Evolutionary conservation across 2,113 vertebrate genomes (phyloP).

Genomic region (Sialia sialis): DNA sequence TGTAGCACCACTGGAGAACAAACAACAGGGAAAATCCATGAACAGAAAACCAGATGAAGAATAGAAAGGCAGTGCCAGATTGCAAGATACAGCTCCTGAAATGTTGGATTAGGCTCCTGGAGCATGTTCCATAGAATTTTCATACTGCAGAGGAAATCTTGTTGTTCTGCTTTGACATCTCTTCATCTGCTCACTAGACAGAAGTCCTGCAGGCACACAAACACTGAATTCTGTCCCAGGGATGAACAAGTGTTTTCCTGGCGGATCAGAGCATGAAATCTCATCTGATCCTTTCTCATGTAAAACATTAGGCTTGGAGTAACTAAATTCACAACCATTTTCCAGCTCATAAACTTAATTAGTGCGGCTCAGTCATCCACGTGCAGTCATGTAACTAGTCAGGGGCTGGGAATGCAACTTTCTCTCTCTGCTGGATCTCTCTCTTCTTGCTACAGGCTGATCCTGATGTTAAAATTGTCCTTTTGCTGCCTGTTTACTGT

Average conservation of each 20-base stretch:
- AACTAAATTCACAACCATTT: not conserved
- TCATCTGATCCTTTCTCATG: not conserved
- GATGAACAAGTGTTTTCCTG: not conserved
- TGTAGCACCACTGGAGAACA: not conserved
- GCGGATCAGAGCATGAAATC: not conserved
- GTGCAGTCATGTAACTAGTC: accelerated
- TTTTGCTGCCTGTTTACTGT: not conserved
- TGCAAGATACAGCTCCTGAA: not conserved
- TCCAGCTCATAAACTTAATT: not conserved
- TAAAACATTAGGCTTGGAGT: not conserved
- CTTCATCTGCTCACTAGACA: not conserved
- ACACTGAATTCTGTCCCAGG: not conserved
- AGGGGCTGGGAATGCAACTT: not conserved
- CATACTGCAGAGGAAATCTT: not conserved
- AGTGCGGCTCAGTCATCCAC: accelerated
- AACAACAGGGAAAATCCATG: not conserved
- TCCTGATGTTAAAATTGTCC: not conserved
- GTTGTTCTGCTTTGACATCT: accelerated
- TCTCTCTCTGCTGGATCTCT: not conserved
- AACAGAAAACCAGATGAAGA: not conserved
- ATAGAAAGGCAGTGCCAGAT: not conserved
- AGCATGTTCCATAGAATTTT: not conserved
- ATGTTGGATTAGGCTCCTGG: not conserved
- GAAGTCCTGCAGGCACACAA: not conserved
- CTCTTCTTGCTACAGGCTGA: not conserved